These are phyloP conservation scores for Goniozus legneri DNA, from an alignment of 1,140 invertebrate genomes.

Conservation along the genomic window DNA sequence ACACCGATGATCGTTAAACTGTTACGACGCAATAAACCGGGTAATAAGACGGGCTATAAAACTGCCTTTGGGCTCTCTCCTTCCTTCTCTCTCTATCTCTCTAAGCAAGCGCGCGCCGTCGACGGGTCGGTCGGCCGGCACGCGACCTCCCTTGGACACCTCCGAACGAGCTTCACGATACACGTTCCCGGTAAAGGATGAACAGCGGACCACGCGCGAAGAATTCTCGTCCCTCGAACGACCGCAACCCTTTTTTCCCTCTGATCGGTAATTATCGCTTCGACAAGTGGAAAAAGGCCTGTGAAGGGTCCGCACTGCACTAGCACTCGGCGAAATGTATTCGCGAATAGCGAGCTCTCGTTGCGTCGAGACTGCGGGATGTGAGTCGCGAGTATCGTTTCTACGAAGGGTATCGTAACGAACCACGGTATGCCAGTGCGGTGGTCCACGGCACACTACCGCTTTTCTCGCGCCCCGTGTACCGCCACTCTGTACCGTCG, in stretches of 20 bases:
- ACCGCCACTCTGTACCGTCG: slow-evolving; percentile 50
- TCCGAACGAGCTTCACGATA: slow-evolving; percentile 3
- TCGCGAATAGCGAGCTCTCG: slow-evolving; percentile 36
- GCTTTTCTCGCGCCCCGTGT: slow-evolving; percentile 56
- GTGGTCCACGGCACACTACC: slow-evolving; percentile 57
- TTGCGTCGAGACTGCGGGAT: not conserved
- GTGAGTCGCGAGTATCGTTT: slow-evolving; percentile 29
- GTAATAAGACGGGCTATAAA: slow-evolving; percentile 49
- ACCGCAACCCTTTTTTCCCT: not conserved
- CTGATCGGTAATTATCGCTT: too few species aligned
- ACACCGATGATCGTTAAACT: slow-evolving; percentile 48
- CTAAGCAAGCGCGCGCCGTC: slow-evolving; percentile 23
- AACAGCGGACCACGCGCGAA: too few species aligned
- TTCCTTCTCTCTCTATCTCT: not conserved
- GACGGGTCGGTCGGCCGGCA: slow-evolving; percentile 35
- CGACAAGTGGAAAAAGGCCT: slow-evolving; percentile 10
- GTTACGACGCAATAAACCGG: slow-evolving; percentile 53
- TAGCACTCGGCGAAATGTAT: slow-evolving; percentile 45
- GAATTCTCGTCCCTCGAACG: too few species aligned
- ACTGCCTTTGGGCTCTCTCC: slow-evolving; percentile 24
- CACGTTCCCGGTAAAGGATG: too few species aligned
- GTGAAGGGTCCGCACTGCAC: slow-evolving; percentile 38
- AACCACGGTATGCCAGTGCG: slow-evolving; percentile 56
- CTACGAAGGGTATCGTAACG: slow-evolving; percentile 48
- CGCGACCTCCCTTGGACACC: slow-evolving; percentile 32